These are phyloP conservation scores for Catharus fuscescens DNA, from an alignment of 2,113 vertebrate species.

Conservation along the genomic window DNA sequence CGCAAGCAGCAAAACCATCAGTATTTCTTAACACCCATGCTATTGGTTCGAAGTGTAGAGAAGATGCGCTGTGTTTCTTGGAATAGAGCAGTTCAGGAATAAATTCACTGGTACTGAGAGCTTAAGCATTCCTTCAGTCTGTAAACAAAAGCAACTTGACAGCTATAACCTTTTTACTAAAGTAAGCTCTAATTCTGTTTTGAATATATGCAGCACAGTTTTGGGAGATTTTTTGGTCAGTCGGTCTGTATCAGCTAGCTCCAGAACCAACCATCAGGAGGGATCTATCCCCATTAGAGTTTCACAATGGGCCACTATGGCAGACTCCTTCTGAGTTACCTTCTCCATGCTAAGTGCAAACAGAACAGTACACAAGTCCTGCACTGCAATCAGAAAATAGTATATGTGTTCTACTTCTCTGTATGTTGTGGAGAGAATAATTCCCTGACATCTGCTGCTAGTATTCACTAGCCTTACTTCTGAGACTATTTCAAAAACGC, in stretches of 20 bases:
- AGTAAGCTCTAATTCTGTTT: neutral
- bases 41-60: neutral
- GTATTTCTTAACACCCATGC: neutral
- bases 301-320: accelerated
- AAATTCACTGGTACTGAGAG: neutral
- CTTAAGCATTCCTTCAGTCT: neutral
- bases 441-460: neutral
- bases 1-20: neutral
- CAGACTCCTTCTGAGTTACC: neutral
- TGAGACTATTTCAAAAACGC: neutral
- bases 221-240: neutral
- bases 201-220: neutral
- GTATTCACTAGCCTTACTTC: neutral
- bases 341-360: neutral
- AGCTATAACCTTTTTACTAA: neutral
- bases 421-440: neutral
- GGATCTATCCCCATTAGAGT: neutral
- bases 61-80: neutral
- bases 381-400: neutral
- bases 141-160: neutral
- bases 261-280: neutral
- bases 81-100: neutral
- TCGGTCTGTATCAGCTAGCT: neutral
- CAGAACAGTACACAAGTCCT: neutral
- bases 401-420: neutral